Percentiles rank a stretch among this genome's conserved stretches.
These are phyloP conservation scores for Nemopilema nomurai DNA, from an alignment of 30 jellyfish, hydroid and myxozoan species.

Conservation along the genomic window DNA sequence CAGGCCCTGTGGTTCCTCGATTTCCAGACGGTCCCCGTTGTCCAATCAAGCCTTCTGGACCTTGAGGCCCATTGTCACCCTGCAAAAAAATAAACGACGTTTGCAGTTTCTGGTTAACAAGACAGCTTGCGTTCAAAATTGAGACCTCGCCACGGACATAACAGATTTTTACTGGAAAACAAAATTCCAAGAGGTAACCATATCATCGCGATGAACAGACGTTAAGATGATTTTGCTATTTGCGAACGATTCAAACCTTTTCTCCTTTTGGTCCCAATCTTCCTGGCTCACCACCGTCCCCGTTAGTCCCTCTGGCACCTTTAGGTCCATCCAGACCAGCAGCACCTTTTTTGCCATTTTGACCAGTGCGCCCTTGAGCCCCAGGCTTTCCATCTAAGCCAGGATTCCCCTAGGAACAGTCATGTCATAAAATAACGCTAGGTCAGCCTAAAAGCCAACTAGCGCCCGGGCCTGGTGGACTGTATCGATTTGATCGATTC, in stretches of 20 bases:
- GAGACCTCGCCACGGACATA: neutral
- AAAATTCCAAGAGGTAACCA: no score
- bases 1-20: constrained; percentile 32
- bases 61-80: constrained; percentile 31
- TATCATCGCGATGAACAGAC: no score
- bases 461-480: no score
- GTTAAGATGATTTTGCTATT: no score
- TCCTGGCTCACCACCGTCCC: constrained; percentile 69
- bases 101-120: neutral
- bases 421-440: neutral
- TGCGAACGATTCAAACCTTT: no score
- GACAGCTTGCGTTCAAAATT: neutral
- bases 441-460: no score
- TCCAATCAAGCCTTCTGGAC: constrained; percentile 29
- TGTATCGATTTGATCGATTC: no score
- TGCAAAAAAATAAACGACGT: neutral
- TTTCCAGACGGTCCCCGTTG: constrained; percentile 26
- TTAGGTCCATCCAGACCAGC: constrained; percentile 70
- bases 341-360: constrained; percentile 58
- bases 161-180: no score
- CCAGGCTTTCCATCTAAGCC: constrained; percentile 78
- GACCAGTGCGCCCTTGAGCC: constrained; percentile 50
- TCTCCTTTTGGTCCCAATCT: constrained; percentile 66
- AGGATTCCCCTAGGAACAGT: constrained; percentile 45
- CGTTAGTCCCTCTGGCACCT: constrained; percentile 65